Percentiles rank a stretch among this genome's conserved stretches.
These are phyloP conservation scores for Cherax destructor DNA, from an alignment of 1,140 invertebrate species.

Conservation along the genomic window DNA sequence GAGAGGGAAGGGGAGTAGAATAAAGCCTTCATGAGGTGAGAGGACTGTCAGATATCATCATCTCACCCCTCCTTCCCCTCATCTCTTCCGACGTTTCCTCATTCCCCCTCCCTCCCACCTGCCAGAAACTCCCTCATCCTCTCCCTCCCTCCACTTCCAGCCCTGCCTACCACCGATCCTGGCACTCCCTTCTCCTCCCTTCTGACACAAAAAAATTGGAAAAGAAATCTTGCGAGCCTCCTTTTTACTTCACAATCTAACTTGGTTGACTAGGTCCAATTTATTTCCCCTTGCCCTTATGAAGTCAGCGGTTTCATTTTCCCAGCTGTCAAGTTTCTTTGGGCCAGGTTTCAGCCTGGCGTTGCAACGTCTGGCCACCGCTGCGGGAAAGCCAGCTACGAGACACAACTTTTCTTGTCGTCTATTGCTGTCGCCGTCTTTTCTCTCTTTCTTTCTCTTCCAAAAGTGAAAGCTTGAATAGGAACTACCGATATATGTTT, in stretches of 20 bases:
- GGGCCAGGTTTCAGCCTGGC: slow-evolving; percentile 16
- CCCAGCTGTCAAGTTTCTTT: slow-evolving; percentile 41
- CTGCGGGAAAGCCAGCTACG: neutral
- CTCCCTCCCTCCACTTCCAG: too few relatives aligned
- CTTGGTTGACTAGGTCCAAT: slow-evolving; percentile 9
- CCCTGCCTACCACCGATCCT: too few relatives aligned
- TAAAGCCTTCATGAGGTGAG: too few relatives aligned
- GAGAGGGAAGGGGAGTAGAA: too few relatives aligned
- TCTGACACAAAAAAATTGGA: neutral
- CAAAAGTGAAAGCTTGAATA: neutral
- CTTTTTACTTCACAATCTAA: neutral
- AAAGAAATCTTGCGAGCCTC: neutral
- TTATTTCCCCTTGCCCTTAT: slow-evolving; percentile 15
- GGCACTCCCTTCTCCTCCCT: neutral
- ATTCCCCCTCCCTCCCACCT: too few relatives aligned
- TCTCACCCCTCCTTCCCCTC: neutral
- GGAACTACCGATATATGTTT: too few relatives aligned
- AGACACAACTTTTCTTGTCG: neutral
- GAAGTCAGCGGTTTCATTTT: slow-evolving; percentile 37
- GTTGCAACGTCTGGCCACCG: neutral
- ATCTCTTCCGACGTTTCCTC: too few relatives aligned
- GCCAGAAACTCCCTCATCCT: too few relatives aligned
- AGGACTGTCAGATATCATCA: neutral
- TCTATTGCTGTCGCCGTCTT: neutral
- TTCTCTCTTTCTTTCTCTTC: neutral